Base-by-base conservation (phyloP, 2,797 vertebrate species). In the Anolis apletophallus region DNA sequence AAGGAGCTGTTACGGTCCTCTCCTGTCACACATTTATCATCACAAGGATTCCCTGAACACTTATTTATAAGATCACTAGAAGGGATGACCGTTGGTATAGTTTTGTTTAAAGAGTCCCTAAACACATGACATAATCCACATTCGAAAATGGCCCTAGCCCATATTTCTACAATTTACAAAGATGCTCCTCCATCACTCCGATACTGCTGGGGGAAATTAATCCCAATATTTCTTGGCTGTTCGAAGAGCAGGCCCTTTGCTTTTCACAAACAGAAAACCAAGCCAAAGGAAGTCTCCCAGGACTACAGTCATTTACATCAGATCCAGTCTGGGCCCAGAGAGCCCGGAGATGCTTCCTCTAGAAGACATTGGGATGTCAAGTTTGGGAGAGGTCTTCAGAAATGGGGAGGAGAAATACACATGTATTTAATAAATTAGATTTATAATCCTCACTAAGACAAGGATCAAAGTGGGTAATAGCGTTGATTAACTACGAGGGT, bases 21-120 rank as follows among this genome's bases (percentile, higher is more conserved):
- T 76, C 69, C 83, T 92, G 93, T 94, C 94, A 91, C 91, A 88
- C 93, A 23, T 92, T 91, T 90, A 92, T 93, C 92, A 91, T 89
- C 71, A 80, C 88, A 92, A 94, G 92, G 89, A 94, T 80, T 92
- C 92, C 91, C 93, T 90, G 89, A 92, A 94, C 94, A 83, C 94
- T 91, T 93, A 90, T 90, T 91, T 91, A 89, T 93, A 93, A 80
- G 75, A 83, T 86, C 80, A 85, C 80, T 71, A 87, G 87, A 90
- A 84, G 73, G 90, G 93, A 93, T 57, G 80, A 86, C 86, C 92
- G 90, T 92, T 91, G 88, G 92, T 93, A 94, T 69, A 82, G 74
- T 90, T 92, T 91, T 90, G 74, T 89, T 91, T 93, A 93, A 95
- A 89, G 75, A 82, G 85, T 90, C 91, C 92, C 93, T 83, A 85